Conservation (phyloP, 2,888 invertebrate species). For the Apamea monoglypha region DNA sequence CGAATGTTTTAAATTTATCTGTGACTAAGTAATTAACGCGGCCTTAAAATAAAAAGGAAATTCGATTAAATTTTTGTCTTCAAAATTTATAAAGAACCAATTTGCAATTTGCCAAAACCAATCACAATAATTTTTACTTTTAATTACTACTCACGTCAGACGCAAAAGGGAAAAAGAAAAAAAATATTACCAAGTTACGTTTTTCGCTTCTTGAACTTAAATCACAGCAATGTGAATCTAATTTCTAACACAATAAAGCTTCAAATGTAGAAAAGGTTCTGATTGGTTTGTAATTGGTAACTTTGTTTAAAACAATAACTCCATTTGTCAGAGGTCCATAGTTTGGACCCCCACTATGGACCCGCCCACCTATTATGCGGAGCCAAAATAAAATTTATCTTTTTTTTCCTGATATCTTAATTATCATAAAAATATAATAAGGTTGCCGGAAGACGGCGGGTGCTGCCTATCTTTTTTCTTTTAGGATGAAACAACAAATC, state of each 20-base stretch:
- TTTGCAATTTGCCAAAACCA: slow-evolving; percentile 89
- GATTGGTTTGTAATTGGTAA: neutral
- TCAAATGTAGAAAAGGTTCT: neutral
- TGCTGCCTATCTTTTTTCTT: slow-evolving; percentile 52
- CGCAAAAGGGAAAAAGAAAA: slow-evolving; percentile 65
- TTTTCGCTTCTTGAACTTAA: slow-evolving; percentile 11
- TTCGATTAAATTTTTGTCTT: slow-evolving; percentile 62
- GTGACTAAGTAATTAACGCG: slow-evolving; percentile 56
- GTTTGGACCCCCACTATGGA: slow-evolving; percentile 74
- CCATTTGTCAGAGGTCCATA: slow-evolving; percentile 85
- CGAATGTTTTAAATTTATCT: slow-evolving; percentile 58
- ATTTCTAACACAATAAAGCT: slow-evolving; percentile 12
- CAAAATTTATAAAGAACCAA: slow-evolving; percentile 77
- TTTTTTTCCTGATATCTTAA: slow-evolving; percentile 75
- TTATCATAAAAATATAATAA: slow-evolving; percentile 74
- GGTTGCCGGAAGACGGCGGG: slow-evolving; percentile 62
- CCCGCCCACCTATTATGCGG: slow-evolving; percentile 75
- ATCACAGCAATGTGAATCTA: slow-evolving; percentile 27
- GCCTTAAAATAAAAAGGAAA: slow-evolving; percentile 51
- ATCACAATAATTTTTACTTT: slow-evolving; percentile 89
- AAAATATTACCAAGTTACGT: slow-evolving; percentile 35
- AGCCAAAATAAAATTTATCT: slow-evolving; percentile 68
- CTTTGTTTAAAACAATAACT: slow-evolving; percentile 72
- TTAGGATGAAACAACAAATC: slow-evolving; percentile 53
- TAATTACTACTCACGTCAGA: slow-evolving; percentile 83